Percentiles rank a stretch among this genome's conserved stretches.
Conservation (phyloP, 2,888 invertebrate genomes). For the Cheilosia soror region DNA sequence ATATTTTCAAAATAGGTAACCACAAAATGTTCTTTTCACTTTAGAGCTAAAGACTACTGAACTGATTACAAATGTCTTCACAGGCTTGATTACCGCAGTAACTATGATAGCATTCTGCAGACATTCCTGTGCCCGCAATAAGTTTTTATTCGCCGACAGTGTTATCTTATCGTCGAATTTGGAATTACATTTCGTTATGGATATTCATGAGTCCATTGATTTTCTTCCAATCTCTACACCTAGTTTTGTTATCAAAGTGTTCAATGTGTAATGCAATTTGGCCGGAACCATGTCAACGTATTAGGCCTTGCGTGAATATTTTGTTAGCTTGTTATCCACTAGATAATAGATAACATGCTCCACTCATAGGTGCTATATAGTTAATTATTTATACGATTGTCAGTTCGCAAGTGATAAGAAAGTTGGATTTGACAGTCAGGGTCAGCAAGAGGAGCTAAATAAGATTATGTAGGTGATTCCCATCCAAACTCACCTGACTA, state of each 20-base stretch:
- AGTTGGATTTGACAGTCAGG: background rate
- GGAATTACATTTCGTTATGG: background rate
- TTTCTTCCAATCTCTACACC: background rate
- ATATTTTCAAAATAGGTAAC: background rate
- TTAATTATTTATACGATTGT: constrained; percentile 8
- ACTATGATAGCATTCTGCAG: constrained; percentile 13
- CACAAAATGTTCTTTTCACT: background rate
- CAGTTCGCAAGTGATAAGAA: constrained; percentile 1
- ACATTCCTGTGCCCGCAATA: background rate
- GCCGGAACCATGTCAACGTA: constrained; percentile 5
- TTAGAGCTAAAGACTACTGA: background rate
- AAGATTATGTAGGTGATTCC: constrained; percentile 15
- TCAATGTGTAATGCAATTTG: constrained; percentile 12
- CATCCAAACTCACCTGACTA: constrained; percentile 13
- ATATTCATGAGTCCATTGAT: background rate
- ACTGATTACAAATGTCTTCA: background rate
- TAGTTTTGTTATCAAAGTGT: background rate
- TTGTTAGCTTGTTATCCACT: constrained; percentile 6
- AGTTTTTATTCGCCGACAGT: background rate
- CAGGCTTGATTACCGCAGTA: background rate
- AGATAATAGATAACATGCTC: background rate
- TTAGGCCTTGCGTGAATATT: background rate
- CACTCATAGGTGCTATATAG: background rate
- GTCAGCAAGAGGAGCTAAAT: background rate
- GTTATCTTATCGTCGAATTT: constrained; percentile 31